These are phyloP conservation scores for Serinus canaria DNA, from an alignment of 2,113 vertebrate genomes.

Conservation along the genomic window DNA sequence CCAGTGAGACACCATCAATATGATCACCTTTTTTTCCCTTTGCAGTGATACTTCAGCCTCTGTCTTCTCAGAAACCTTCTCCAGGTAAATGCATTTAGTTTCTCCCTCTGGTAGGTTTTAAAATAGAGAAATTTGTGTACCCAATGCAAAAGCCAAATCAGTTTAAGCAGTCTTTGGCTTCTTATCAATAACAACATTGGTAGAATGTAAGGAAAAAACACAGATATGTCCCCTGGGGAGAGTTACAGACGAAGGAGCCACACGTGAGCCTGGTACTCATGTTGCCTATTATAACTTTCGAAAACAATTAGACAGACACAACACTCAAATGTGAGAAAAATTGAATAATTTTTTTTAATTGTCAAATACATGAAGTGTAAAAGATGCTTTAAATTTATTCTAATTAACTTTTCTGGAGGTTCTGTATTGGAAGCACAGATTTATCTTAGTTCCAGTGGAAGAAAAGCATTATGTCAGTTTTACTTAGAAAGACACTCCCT, in stretches of 20 bases:
- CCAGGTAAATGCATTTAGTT: not conserved
- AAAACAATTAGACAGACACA: not conserved
- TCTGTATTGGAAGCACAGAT: not conserved
- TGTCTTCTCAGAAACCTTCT: not conserved
- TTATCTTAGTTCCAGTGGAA: not conserved
- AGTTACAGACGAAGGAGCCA: not conserved
- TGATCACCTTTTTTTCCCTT: not conserved
- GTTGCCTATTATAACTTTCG: not conserved
- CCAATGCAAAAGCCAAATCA: not conserved
- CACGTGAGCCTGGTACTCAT: not conserved
- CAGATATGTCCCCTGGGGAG: not conserved
- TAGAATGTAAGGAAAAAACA: not conserved
- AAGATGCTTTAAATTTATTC: not conserved
- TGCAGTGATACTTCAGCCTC: not conserved
- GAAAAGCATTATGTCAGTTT: conserved; percentile 31
- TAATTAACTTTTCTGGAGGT: not conserved
- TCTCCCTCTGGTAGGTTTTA: not conserved
- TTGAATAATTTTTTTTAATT: not conserved
- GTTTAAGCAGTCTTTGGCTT: not conserved
- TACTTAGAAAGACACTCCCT: conserved; percentile 48
- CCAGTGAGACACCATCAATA: not conserved
- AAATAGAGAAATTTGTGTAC: not conserved
- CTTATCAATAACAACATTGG: not conserved
- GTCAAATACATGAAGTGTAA: not conserved
- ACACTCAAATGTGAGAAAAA: not conserved